A percentile compares a stretch with the other conserved stretches of the same genome.
phyloP scores from a whole-genome alignment of 2,113 vertebrate species.

The Parotia lawesii region DNA sequence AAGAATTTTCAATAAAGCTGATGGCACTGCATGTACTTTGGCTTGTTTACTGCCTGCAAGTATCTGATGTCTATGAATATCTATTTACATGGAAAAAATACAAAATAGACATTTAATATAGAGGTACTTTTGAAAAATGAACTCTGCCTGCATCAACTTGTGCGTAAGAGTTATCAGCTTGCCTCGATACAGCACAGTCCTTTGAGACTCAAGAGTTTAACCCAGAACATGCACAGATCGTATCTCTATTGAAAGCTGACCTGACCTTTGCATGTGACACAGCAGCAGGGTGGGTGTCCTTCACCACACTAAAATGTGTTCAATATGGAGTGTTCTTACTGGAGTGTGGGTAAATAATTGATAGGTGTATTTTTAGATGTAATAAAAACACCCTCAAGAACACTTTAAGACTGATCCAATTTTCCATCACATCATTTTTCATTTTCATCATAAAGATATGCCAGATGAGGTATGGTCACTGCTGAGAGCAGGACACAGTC shows the following conservation, averaged over 20 bases:
- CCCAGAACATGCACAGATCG: not conserved
- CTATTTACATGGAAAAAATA: not conserved
- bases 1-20: slow-evolving; percentile 26
- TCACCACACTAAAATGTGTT: not conserved
- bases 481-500: not conserved
- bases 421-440: not conserved
- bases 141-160: not conserved
- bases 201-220: not conserved
- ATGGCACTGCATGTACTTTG: not conserved
- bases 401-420: not conserved
- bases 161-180: not conserved
- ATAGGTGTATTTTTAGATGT: not conserved
- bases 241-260: not conserved
- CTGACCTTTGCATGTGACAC: not conserved
- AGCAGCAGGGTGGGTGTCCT: not conserved
- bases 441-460: not conserved
- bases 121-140: not conserved
- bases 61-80: not conserved
- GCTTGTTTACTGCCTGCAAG: not conserved
- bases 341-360: not conserved
- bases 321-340: not conserved
- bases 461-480: not conserved
- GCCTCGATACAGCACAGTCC: not conserved
- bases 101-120: not conserved
- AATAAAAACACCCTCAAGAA: not conserved